Conservation (phyloP, 2,113 vertebrate genomes). For the Podocnemis expansa region DNA sequence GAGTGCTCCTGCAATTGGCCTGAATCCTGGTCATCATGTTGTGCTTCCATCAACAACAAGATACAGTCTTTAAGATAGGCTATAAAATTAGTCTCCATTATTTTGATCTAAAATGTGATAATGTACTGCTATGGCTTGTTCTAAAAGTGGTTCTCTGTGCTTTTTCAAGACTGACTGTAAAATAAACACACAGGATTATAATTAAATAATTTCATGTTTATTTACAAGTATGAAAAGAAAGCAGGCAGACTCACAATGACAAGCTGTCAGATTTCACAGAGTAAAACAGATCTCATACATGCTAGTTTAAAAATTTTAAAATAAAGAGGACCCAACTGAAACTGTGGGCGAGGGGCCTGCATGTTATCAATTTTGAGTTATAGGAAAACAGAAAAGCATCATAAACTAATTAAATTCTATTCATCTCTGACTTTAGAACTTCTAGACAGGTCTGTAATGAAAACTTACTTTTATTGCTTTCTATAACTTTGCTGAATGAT, state of each 20-base stretch:
- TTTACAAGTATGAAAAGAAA: constrained; percentile 48
- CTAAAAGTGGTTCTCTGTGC: constrained; percentile 4
- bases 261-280: constrained; percentile 6
- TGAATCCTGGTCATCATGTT: not conserved
- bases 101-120: constrained; percentile 23
- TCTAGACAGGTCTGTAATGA: constrained; percentile 29
- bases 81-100: constrained; percentile 37
- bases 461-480: constrained; percentile 32
- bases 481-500: not conserved
- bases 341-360: not conserved
- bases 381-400: constrained; percentile 31
- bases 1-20: not conserved
- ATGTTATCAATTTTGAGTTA: not conserved
- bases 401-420: constrained; percentile 53
- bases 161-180: not conserved
- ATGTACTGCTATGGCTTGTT: constrained; percentile 1
- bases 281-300: not conserved
- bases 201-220: constrained; percentile 32
- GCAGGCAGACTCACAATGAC: not conserved
- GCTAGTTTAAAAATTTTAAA: constrained; percentile 28
- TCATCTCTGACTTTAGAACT: constrained; percentile 26
- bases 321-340: constrained; percentile 29
- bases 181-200: not conserved
- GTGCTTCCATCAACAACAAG: not conserved
- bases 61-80: constrained; percentile 11